Evolutionary conservation across 2,888 invertebrate species (phyloP).

Genomic region (Melinaea marsaeus): DNA sequence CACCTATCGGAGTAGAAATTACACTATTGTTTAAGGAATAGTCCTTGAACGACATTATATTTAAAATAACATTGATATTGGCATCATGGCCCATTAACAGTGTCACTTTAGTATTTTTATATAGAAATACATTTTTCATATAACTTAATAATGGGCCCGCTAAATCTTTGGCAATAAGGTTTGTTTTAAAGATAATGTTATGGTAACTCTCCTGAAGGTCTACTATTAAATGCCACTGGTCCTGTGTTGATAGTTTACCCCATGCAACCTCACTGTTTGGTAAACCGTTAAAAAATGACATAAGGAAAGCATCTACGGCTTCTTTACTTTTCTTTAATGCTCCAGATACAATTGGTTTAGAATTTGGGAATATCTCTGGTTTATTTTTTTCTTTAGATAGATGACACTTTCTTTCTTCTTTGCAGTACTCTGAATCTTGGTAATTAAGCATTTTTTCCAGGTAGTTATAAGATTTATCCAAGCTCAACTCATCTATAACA

Average conservation of each 20-base stretch:
- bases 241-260: constrained; percentile 45
- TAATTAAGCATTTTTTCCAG: constrained; percentile 58
- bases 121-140: constrained; percentile 47
- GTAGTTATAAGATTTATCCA: constrained; percentile 47
- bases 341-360: constrained; percentile 55
- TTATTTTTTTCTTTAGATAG: constrained; percentile 48
- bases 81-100: constrained; percentile 68
- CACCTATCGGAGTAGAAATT: constrained; percentile 56
- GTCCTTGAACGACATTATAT: constrained; percentile 47
- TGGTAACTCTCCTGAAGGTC: constrained; percentile 54
- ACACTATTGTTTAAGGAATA: constrained; percentile 49
- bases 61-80: constrained; percentile 58
- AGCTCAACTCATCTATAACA: constrained; percentile 42
- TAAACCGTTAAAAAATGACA: constrained; percentile 67
- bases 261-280: constrained; percentile 54
- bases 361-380: constrained; percentile 42
- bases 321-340: constrained; percentile 63
- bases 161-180: constrained; percentile 57
- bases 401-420: constrained; percentile 48
- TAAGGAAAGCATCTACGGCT: constrained; percentile 61
- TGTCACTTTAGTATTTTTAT: constrained; percentile 43
- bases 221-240: constrained; percentile 50
- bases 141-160: constrained; percentile 52
- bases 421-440: constrained; percentile 53
- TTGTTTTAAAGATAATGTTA: constrained; percentile 57